phyloP scores from a whole-genome alignment of 2,113 vertebrate genomes.

The Hoplias malabaricus region DNA sequence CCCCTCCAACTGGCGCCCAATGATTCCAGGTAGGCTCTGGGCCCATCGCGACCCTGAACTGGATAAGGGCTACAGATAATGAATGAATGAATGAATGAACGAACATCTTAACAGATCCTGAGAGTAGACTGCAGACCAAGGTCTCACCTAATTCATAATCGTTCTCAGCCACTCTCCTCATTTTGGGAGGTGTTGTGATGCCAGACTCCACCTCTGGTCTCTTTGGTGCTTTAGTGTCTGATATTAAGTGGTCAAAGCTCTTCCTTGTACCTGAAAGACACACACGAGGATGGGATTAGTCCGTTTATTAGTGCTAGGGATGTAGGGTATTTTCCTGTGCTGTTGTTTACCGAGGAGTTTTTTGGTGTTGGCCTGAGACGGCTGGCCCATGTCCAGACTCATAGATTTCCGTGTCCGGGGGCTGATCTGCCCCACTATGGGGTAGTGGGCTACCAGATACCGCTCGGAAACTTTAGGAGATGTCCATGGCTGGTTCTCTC shows the following conservation, averaged over 20 bases:
- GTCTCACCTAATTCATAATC: constrained; percentile 92
- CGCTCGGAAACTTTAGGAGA: constrained; percentile 92
- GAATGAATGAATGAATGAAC: too few species aligned
- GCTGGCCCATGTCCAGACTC: constrained; percentile 98
- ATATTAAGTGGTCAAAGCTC: constrained; percentile 98
- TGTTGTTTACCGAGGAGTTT: constrained; percentile 94
- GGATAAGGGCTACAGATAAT: too few species aligned
- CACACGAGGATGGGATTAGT: too few species aligned
- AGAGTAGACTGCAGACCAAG: background rate
- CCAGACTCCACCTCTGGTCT: constrained; percentile 96
- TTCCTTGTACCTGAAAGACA: constrained; percentile 87
- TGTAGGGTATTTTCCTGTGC: too few species aligned
- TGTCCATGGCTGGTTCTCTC: constrained; percentile 90
- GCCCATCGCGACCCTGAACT: too few species aligned
- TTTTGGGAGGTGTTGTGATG: constrained; percentile 96
- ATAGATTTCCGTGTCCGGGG: constrained; percentile 95
- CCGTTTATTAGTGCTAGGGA: too few species aligned
- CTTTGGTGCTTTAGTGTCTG: constrained; percentile 97
- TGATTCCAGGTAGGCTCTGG: too few species aligned
- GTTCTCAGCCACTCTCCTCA: constrained; percentile 96
- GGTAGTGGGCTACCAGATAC: constrained; percentile 87
- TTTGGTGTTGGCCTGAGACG: constrained; percentile 95
- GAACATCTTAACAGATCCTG: too few species aligned
- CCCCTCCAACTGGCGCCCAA: too few species aligned
- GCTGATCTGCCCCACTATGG: constrained; percentile 90